Evolutionary conservation across 1,140 invertebrate species (phyloP).

Genomic region (Caerostris extrusa): DNA sequence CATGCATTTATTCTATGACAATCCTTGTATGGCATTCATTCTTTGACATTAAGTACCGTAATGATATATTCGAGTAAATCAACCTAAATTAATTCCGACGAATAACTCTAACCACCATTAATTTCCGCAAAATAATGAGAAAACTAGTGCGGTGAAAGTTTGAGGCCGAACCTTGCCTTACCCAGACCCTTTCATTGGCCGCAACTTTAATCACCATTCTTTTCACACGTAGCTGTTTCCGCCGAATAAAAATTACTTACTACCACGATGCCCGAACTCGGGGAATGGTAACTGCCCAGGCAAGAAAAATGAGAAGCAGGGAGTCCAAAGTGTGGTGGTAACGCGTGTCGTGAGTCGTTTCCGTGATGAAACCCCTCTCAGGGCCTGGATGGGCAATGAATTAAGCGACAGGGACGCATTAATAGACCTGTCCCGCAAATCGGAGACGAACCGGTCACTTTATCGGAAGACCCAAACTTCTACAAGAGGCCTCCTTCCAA

Average conservation of each 20-base stretch:
- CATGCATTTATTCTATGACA: no score
- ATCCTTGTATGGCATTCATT: no score
- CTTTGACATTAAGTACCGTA: neutral
- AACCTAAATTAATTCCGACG: neutral
- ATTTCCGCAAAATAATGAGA: neutral
- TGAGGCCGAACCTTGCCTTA: neutral
- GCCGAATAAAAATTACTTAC: slow-evolving; percentile 6
- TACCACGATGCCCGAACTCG: neutral
- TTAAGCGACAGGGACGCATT: slow-evolving; percentile 68
- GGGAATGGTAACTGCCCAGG: neutral
- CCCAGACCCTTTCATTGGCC: neutral
- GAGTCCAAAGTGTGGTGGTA: neutral
- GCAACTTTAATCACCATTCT: slow-evolving; percentile 32
- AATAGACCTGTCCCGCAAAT: slow-evolving; percentile 73
- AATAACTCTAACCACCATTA: neutral
- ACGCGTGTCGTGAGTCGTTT: slow-evolving; percentile 46
- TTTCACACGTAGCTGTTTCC: neutral
- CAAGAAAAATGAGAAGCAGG: slow-evolving; percentile 33
- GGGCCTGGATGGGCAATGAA: slow-evolving; percentile 7
- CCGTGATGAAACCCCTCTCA: neutral
- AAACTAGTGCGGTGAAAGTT: neutral
- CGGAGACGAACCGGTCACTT: slow-evolving; percentile 59
- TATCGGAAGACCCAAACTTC: slow-evolving; percentile 66
- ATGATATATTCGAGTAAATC: neutral
- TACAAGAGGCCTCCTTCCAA: neutral